A percentile compares a stretch with the other conserved stretches of the same genome.
These are phyloP conservation scores for Drosophila diplacantha DNA, from an alignment of 2,888 invertebrate genomes.

Conservation along the genomic window DNA sequence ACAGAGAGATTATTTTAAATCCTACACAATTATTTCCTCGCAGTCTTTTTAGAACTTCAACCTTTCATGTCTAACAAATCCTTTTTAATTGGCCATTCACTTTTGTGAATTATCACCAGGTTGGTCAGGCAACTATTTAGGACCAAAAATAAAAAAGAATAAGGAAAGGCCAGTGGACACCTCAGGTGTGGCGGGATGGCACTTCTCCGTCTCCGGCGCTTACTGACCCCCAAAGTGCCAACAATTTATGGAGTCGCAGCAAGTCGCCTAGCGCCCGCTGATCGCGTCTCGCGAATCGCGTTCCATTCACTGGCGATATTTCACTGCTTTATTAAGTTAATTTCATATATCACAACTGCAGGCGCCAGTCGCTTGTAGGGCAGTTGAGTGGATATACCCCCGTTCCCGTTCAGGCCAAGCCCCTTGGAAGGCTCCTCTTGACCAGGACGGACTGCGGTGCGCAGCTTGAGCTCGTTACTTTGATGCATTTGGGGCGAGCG, in stretches of 20 bases:
- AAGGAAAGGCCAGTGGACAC: constrained; percentile 32
- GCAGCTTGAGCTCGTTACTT: constrained; percentile 75
- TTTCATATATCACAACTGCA: constrained; percentile 64
- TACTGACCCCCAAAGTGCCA: constrained; percentile 47
- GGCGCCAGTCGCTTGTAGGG: constrained; percentile 54
- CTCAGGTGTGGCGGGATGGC: constrained; percentile 35
- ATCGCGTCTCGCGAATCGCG: constrained; percentile 40
- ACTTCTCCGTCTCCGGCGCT: constrained; percentile 41
- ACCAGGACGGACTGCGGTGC: constrained; percentile 53
- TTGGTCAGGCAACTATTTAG: constrained; percentile 3
- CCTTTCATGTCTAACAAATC: not conserved
- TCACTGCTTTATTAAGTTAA: constrained; percentile 76
- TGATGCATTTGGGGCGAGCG: constrained; percentile 73
- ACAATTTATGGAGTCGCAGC: constrained; percentile 64
- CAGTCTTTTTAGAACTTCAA: not conserved
- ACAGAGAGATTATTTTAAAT: not conserved
- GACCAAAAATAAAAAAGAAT: constrained; percentile 9
- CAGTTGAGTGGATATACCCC: constrained; percentile 27
- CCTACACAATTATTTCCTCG: not conserved
- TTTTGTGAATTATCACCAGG: constrained; percentile 11
- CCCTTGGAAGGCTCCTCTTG: constrained; percentile 17
- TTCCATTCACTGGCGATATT: constrained; percentile 62
- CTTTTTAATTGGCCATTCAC: constrained; percentile 17
- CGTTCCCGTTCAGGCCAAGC: not conserved
- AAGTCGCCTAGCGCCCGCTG: constrained; percentile 59